Base-by-base conservation (phyloP, 2,888 invertebrate species). In the Agriopis aurantiaria region DNA sequence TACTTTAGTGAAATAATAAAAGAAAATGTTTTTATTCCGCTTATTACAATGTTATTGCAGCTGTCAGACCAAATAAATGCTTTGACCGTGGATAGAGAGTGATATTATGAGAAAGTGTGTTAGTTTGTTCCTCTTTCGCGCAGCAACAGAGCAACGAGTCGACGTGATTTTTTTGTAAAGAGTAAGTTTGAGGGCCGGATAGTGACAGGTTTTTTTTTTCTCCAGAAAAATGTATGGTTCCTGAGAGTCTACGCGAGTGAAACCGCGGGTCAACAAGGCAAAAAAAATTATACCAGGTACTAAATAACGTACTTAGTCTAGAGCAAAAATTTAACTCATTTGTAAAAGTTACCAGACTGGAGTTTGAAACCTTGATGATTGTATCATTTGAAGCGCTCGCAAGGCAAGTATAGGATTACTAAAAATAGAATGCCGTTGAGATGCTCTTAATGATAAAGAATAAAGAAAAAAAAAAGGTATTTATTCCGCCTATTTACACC, bases 371-470 rank as follows among this genome's bases (percentile, higher is more conserved):
- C 12, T 49, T 17, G 46, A 59, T 51, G 70, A 73, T 68, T 46
- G 46, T 66, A 75, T 72, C 65, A 71, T 64, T 64, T 57, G 61
- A 17, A 14, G 51, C n/a, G 48, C 65, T 57, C 48, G 49, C 60
- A 48, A 59, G 33, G 56, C n/a, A 65, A 70, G 23, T 58, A 52
- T 63, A 45, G 53, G 72, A 67, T 72, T 72, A 64, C 10, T 66
- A 65, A 68, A 68, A 68, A 73, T 63, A 64, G 52, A 72, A 72
- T 68, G 49, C 51, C 57, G 58, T 68, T 14, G 64, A 71, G 70
- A 72, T 74, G 65, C 41, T 51, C 40, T 61, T 11, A 55, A 53
- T 63, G 62, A 72, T 64, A 72, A 66, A 72, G 45, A 72, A 62
- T 48, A 69, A 66, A 71, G 53, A 68, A 72, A 62, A 43, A 69